These are phyloP conservation scores for Netelia melanura DNA, from an alignment of 2,888 invertebrate species.

Conservation along the genomic window DNA sequence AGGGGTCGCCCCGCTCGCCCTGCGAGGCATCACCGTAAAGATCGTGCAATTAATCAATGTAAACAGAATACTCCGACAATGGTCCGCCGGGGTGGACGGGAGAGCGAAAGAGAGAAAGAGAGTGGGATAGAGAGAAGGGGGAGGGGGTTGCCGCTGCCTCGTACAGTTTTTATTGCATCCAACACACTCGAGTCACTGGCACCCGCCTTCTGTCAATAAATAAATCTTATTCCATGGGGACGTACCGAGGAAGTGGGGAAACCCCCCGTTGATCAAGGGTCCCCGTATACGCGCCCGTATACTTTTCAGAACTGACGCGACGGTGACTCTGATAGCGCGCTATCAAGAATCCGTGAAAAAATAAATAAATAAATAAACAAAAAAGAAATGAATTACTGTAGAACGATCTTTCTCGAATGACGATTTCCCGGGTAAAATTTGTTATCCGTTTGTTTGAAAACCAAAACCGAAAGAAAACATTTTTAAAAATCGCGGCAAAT, in stretches of 20 bases:
- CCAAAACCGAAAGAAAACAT: no score
- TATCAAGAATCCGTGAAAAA: constrained; percentile 52
- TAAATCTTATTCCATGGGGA: constrained; percentile 77
- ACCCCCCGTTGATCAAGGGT: constrained; percentile 57
- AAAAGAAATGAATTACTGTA: no score
- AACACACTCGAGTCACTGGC: constrained; percentile 72
- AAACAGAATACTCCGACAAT: constrained; percentile 76
- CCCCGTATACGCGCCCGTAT: constrained; percentile 20
- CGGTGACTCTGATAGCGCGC: constrained; percentile 3
- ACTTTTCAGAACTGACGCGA: constrained; percentile 48
- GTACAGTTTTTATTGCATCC: constrained; percentile 74
- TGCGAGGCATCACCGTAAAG: constrained; percentile 72
- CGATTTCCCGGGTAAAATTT: no score
- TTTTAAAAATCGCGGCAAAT: no score
- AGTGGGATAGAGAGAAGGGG: neutral
- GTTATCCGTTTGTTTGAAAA: no score
- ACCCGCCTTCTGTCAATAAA: constrained; percentile 78
- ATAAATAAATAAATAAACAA: constrained; percentile 1
- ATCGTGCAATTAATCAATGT: constrained; percentile 79
- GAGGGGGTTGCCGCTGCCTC: constrained; percentile 15
- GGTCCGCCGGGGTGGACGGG: constrained; percentile 39
- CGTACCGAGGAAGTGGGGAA: constrained; percentile 19
- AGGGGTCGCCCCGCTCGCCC: constrained; percentile 61
- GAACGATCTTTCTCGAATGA: no score
- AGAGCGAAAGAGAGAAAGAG: neutral